phyloP scores from a whole-genome alignment of 2,113 vertebrate species.

The Gallinago jamesoni region DNA sequence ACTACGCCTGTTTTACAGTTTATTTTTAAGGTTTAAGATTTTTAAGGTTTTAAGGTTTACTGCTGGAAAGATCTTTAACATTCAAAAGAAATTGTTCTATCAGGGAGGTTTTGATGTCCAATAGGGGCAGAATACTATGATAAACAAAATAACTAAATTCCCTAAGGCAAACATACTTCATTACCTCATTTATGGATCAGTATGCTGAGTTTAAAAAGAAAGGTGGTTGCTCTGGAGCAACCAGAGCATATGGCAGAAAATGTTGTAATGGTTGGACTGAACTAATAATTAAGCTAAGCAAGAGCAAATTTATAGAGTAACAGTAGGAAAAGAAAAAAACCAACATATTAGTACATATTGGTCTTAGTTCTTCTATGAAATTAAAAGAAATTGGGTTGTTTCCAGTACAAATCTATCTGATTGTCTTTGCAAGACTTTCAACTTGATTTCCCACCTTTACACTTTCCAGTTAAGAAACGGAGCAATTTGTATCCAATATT shows the following conservation, averaged over 20 bases:
- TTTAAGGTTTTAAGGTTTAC: conserved; percentile 44
- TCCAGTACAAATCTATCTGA: not conserved
- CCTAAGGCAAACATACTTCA: not conserved
- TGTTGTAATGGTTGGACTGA: not conserved
- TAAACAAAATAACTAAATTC: conserved; percentile 1
- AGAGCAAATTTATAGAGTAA: not conserved
- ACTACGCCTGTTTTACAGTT: conserved; percentile 7
- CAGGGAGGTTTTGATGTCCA: not conserved
- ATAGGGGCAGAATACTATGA: not conserved
- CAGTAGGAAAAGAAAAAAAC: not conserved
- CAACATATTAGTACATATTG: not conserved
- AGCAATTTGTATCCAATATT: not conserved
- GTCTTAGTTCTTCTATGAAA: not conserved
- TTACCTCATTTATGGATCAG: not conserved
- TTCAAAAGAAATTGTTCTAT: conserved; percentile 1
- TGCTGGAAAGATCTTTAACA: not conserved
- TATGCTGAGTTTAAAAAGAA: not conserved
- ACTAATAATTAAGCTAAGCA: not conserved
- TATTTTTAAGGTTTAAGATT: conserved; percentile 30
- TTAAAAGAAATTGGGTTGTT: not conserved
- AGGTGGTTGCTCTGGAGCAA: not conserved
- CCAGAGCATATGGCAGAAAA: not conserved
- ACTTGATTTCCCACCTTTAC: not conserved
- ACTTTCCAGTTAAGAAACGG: not conserved
- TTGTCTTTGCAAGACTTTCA: not conserved